Base-by-base conservation (phyloP, 1,140 invertebrate species). In the Caenorhabditis latens region DNA sequence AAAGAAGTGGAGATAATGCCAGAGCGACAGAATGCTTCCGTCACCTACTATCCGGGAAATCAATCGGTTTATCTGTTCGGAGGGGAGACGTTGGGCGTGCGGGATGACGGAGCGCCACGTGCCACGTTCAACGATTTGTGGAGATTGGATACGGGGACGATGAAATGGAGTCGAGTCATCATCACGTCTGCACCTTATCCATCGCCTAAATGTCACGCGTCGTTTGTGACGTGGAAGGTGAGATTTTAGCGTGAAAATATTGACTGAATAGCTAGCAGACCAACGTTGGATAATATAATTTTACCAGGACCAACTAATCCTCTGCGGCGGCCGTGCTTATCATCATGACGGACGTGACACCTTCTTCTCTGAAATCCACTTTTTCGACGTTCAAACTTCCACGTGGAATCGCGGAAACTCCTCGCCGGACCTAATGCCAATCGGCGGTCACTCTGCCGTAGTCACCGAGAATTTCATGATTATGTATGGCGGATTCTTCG, bases 111-210 rank as follows among this genome's bases (percentile, higher is more conserved):
- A 6, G 19, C 2, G 19, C 57, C 57, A 4, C 16, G 55, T 32
- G 84, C 84, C 50, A 19, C 46, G 7, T 85, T 85, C 67, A 85
- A 85, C 16, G 84, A 85, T 50, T 40, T 85, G 6, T 85, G 84
- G 84, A 32, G 58, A 16, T 24, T 85, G 21, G 84, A 85, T n/a
- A 53, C 67, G 24, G 65, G 19, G 2, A 85, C 84, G 8, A 75
- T 55, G 67, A 75, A 42, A 57, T 53, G 63, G 53, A 46, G 13
- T 16, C 2, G 84, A 32, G 50, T 85, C 0, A 53, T 71, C 4
- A 67, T 85, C 14, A 19, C 48, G 7, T 53, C 65, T 5, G 32
- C 84, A 11, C 84, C 84, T 0, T 85, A 85, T 48, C 84, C 84
- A 24, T 53, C 67, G 9, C 65, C 65, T 42, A 85, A 75, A 50